Percentiles rank a stretch among this genome's conserved stretches.
These are phyloP conservation scores for Lordiphosa mommai DNA, from an alignment of 1,140 invertebrate genomes.

Conservation along the genomic window DNA sequence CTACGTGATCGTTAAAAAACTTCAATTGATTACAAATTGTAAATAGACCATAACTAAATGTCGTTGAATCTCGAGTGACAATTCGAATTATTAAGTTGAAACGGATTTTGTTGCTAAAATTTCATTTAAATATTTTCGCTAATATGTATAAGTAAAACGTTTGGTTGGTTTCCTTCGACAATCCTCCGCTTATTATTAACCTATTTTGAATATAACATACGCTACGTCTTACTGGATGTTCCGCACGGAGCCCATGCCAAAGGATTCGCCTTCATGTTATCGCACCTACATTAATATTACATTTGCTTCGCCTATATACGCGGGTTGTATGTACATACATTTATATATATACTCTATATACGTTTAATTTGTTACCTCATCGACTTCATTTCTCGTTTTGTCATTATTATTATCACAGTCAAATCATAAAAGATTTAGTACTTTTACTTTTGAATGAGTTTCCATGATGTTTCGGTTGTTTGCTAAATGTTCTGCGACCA, in stretches of 20 bases:
- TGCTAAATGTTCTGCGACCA: constrained; percentile 53
- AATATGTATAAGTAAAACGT: constrained; percentile 73
- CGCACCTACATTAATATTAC: constrained; percentile 65
- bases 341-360: constrained; percentile 69
- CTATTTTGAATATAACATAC: constrained; percentile 45
- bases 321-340: constrained; percentile 54
- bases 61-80: constrained; percentile 39
- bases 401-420: constrained; percentile 79
- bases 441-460: constrained; percentile 79
- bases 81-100: constrained; percentile 16
- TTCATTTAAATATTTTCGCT: constrained; percentile 73
- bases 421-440: constrained; percentile 79
- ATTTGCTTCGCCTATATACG: constrained; percentile 35
- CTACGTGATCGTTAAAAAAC: constrained; percentile 56
- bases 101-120: constrained; percentile 67
- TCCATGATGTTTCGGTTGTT: constrained; percentile 61
- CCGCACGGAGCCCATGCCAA: constrained; percentile 23
- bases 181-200: constrained; percentile 13
- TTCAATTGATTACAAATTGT: constrained; percentile 66
- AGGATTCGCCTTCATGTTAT: constrained; percentile 21
- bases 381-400: constrained; percentile 54
- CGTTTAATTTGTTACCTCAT: constrained; percentile 54
- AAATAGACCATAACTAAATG: constrained; percentile 74
- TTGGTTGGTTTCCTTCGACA: constrained; percentile 23
- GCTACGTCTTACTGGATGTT: constrained; percentile 34